Evolutionary conservation across 1,140 invertebrate species (phyloP), one percentile per base, ranked within the genome.

Genomic region (Cyclargus thomasi): DNA sequence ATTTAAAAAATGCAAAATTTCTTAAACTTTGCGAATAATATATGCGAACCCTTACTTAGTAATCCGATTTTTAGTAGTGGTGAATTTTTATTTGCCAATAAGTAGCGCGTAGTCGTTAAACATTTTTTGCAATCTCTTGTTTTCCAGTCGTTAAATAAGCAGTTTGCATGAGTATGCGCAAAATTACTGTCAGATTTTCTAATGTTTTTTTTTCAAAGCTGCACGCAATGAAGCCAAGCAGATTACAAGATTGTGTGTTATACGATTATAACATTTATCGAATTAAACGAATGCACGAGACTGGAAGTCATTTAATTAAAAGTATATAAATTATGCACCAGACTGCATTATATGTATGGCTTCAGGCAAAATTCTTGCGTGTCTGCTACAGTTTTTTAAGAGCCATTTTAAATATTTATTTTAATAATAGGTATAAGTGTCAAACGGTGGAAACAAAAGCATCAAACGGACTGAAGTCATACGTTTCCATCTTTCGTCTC

Each of bases 261-360:
- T 59, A 21, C 18, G 17, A 59, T 59, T 59, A 59, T 18, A 8
- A 20, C 55, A 59, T 17, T 59, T 59, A 59, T 59, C 17, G 6
- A 59, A 59, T 59, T 59, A 59, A 20, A 20, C 18, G 8, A 59
- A 59, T 59, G 55, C 17, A 20, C 8, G 55, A 21, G 18, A 59
- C 55, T 20, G 18, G 55, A 59, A 21, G 29, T 59, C n/a, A 57
- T 57, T 57, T 59, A 20, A 59, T 59, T 59, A 59, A 59, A 59
- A 21, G 17, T 59, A 59, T 4, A 6, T 21, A 59, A 20, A 21
- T 59, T 47, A 47, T 47, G 39, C 39, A 47, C 14, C 10, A 47
- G 39, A 47, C 39, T 2, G 39, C 39, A 47, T 47, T 47, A 14
- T 47, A 11, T 14, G 3, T 16, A 47, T 47, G 39, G 39, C 39